Evolutionary conservation across 2,797 vertebrate species (phyloP).

Genomic region (Microchirus variegatus): DNA sequence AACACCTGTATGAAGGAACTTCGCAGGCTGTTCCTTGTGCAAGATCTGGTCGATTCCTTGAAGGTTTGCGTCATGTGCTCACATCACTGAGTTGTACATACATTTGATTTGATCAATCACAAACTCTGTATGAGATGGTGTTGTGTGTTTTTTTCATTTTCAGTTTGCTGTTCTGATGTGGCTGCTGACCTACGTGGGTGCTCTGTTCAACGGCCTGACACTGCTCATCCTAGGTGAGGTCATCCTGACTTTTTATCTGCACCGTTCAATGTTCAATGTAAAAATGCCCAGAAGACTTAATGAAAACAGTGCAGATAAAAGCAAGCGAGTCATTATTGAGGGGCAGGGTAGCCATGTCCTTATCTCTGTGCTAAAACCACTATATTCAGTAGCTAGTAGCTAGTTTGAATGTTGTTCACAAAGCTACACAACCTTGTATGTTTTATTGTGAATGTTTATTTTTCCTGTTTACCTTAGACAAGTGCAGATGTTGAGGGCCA

Average conservation of each 20-base stretch:
- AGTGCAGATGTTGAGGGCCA: constrained; percentile 8
- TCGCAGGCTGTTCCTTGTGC: constrained; percentile 95
- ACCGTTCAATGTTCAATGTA: not conserved
- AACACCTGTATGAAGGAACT: constrained; percentile 97
- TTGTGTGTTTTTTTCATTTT: constrained; percentile 41
- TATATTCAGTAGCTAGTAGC: too few species aligned
- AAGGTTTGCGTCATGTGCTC: constrained; percentile 84
- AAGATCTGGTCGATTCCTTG: constrained; percentile 97
- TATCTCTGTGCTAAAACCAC: not conserved
- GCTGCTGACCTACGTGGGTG: constrained; percentile 98
- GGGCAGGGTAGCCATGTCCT: not conserved
- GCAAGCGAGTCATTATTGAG: not conserved
- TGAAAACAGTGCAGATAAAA: not conserved
- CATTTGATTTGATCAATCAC: not conserved
- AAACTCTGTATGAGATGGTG: constrained; percentile 1
- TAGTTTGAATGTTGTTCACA: too few species aligned
- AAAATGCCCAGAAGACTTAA: not conserved
- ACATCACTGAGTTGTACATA: not conserved
- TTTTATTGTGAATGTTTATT: constrained; percentile 26
- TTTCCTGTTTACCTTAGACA: constrained; percentile 58
- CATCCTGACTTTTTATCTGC: constrained; percentile 10
- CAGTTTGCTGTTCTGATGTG: constrained; percentile 99
- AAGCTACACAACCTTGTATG: not conserved
- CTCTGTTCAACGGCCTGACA: constrained; percentile 98
- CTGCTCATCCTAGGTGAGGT: constrained; percentile 96